Evolutionary conservation across 2,797 vertebrate genomes (phyloP).

Genomic region (Salmo trutta): DNA sequence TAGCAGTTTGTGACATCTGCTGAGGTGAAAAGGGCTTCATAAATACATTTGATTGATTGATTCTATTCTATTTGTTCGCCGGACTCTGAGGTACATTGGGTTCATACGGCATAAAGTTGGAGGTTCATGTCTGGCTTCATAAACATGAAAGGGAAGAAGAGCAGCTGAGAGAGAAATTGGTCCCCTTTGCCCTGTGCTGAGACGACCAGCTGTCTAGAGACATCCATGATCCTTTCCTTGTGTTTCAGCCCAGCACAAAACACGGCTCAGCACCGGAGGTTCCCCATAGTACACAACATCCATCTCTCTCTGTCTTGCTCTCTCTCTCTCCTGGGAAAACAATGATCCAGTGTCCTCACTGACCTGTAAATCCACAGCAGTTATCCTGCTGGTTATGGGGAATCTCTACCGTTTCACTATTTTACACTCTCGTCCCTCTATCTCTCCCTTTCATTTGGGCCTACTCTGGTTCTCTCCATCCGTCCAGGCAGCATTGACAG

Average conservation of each 20-base stretch:
- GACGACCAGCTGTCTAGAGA: background rate
- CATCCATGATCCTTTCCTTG: background rate
- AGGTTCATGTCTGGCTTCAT: background rate
- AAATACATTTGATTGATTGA: too few relatives aligned
- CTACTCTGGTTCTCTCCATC: conserved; percentile 29
- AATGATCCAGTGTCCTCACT: too few relatives aligned
- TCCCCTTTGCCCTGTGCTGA: background rate
- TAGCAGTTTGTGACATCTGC: too few relatives aligned
- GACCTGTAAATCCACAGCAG: background rate
- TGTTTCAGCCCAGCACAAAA: background rate
- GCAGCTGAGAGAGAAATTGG: background rate
- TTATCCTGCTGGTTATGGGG: background rate
- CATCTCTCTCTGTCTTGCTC: background rate
- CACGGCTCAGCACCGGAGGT: background rate
- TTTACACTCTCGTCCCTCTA: conserved; percentile 35
- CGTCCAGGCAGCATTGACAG: conserved; percentile 32
- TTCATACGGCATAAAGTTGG: background rate
- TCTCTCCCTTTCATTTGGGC: conserved; percentile 35
- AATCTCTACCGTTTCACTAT: background rate
- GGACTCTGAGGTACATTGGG: background rate
- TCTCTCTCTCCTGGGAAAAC: background rate
- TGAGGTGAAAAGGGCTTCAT: too few relatives aligned
- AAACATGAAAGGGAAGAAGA: background rate
- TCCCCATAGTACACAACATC: background rate
- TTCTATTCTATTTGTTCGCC: background rate